Evolutionary conservation across 2,113 vertebrate species (phyloP).

Genomic region (Tragelaphus scriptus): DNA sequence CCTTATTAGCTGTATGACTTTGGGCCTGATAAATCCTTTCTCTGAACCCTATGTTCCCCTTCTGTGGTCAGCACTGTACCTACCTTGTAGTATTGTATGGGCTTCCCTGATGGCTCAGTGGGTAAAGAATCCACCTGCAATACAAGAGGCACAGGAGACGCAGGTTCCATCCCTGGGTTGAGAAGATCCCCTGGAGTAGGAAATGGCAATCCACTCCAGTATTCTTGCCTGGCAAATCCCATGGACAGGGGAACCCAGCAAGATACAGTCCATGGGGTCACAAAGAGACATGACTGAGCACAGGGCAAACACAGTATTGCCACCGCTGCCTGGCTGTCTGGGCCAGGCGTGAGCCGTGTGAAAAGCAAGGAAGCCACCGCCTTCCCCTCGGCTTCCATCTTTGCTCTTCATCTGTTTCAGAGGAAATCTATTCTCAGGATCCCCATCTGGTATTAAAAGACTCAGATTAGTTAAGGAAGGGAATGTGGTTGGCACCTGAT

Average conservation of each 20-base stretch:
- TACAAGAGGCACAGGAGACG: neutral
- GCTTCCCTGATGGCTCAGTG: neutral
- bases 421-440: slow-evolving; percentile 64
- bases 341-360: neutral
- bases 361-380: neutral
- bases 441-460: slow-evolving; percentile 66
- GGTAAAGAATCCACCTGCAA: neutral
- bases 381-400: neutral
- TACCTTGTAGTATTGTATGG: accelerated
- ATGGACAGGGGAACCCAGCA: neutral
- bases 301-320: accelerated
- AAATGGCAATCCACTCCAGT: neutral
- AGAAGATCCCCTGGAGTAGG: neutral
- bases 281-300: neutral
- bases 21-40: neutral
- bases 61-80: accelerated
- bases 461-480: slow-evolving; percentile 58
- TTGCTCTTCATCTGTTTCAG: slow-evolving; percentile 41
- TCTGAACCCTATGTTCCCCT: neutral
- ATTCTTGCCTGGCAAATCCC: neutral
- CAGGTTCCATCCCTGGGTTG: neutral
- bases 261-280: neutral
- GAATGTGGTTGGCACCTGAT: slow-evolving; percentile 59
- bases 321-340: accelerated
- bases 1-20: neutral